Conservation (phyloP, 1,140 invertebrate genomes). For the Manduca sexta region DNA sequence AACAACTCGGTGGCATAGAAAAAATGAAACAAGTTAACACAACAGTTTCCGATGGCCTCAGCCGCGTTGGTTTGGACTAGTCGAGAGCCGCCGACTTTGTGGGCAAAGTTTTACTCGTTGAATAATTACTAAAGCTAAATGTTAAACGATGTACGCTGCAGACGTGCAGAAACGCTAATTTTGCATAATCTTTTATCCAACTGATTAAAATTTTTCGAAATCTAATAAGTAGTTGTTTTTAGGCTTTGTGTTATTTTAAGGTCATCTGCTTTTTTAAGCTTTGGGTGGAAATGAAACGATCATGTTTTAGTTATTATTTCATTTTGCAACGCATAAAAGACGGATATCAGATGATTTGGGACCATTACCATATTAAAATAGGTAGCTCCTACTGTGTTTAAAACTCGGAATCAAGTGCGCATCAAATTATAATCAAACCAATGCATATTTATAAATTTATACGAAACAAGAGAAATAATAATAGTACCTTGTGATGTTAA, state of each 20-base stretch:
- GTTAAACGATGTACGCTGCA: conserved; percentile 5
- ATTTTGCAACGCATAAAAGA: too few relatives aligned
- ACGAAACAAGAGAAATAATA: too few relatives aligned
- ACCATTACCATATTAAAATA: too few relatives aligned
- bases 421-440: too few relatives aligned
- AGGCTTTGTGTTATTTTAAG: too few relatives aligned
- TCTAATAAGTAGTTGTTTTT: too few relatives aligned
- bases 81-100: conserved; percentile 16
- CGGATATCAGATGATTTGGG: too few relatives aligned
- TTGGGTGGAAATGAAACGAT: too few relatives aligned
- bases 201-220: not conserved
- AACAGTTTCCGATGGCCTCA: conserved; percentile 12
- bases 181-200: conserved; percentile 1
- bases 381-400: not conserved
- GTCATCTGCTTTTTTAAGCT: too few relatives aligned
- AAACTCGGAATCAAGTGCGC: not conserved
- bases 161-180: conserved; percentile 11
- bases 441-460: too few relatives aligned
- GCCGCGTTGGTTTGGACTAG: conserved; percentile 4
- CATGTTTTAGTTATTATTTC: too few relatives aligned
- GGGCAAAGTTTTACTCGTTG: conserved; percentile 24
- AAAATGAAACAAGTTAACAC: not conserved
- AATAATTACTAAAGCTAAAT: conserved; percentile 27
- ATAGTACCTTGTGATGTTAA: too few relatives aligned
- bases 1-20: not conserved